Base-by-base conservation (phyloP, 1,140 invertebrate species). In the Papilio glaucus region DNA sequence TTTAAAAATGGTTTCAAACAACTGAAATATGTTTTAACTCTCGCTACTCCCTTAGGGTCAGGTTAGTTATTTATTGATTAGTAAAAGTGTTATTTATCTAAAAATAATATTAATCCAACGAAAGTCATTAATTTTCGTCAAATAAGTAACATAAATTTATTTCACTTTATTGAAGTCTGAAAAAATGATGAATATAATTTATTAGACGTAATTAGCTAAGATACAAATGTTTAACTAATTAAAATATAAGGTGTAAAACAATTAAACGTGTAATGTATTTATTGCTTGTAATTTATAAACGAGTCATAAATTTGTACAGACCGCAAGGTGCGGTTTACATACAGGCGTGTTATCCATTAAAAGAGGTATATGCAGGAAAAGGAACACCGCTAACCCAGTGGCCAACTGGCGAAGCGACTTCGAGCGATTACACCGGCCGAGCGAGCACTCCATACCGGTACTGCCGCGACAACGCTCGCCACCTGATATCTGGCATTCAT, bases 331-430 rank as follows among this genome's bases (percentile, higher is more conserved):
- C 65, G 65, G 38, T 45, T n/a, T 49, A 68, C 72, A 73, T 77
- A 68, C 72, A 76, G 74, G 76, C 77, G 62, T 79, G 82, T 82
- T 80, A 83, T 84, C 87, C 75, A 90, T 91, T 89, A 92, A 82
- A 53, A 81, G 82, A 82, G 80, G 83, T 79, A 63, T 81, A 88
- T 26, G 84, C 88, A 90, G 88, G 90, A 90, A 91, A 89, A 89
- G 85, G 90, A 87, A 80, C 85, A 85, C 85, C 83, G 88, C 83
- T 91, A 90, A 91, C 90, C 88, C 85, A 92, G 86, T 92, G 87
- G 88, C 89, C 89, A 89, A 92, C 87, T 92, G 83, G 84, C 85
- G 80, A 86, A 82, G 71, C 83, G 77, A 85, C 85, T 78, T 83
- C 84, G 84, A 81, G 73, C 83, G 84, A 86, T 86, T 85, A 87